Percentiles rank a stretch among this genome's conserved stretches.
These are phyloP conservation scores for Nesometra sesokonis DNA, from an alignment of 35 echinoderm and acorn worm genomes.

Conservation along the genomic window DNA sequence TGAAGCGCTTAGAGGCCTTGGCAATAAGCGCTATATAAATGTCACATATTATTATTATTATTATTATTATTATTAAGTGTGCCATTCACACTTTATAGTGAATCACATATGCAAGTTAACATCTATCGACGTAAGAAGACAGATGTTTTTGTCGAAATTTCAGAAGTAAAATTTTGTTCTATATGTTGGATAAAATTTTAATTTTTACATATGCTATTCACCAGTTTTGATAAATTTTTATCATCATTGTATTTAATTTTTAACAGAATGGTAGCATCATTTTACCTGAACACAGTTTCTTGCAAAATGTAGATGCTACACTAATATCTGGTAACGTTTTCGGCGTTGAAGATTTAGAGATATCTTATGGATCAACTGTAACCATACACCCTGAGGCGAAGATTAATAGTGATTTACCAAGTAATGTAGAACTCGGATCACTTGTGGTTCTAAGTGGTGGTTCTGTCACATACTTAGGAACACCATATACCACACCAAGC, in stretches of 20 bases:
- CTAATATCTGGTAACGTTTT: slow-evolving; percentile 24
- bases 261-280: slow-evolving; percentile 41
- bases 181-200: background rate
- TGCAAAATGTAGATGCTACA: slow-evolving; percentile 35
- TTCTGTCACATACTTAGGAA: slow-evolving; percentile 33
- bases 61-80: too few relatives aligned
- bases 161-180: background rate
- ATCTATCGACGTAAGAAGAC: too few relatives aligned
- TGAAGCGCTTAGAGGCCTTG: too few relatives aligned
- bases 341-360: slow-evolving; percentile 30
- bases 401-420: slow-evolving; percentile 48
- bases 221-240: background rate
- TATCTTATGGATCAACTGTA: slow-evolving; percentile 15
- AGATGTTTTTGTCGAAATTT: background rate
- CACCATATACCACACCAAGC: slow-evolving; percentile 4
- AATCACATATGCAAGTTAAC: too few relatives aligned
- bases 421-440: slow-evolving; percentile 24
- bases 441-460: slow-evolving; percentile 43
- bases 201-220: too few relatives aligned
- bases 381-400: slow-evolving; percentile 35
- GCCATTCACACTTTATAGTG: too few relatives aligned
- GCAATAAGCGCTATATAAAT: too few relatives aligned
- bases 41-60: too few relatives aligned
- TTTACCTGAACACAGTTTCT: slow-evolving; percentile 21
- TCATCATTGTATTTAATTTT: background rate